Evolutionary conservation across 2,888 invertebrate species (phyloP).

Genomic region (Drosophila subsilvestris): DNA sequence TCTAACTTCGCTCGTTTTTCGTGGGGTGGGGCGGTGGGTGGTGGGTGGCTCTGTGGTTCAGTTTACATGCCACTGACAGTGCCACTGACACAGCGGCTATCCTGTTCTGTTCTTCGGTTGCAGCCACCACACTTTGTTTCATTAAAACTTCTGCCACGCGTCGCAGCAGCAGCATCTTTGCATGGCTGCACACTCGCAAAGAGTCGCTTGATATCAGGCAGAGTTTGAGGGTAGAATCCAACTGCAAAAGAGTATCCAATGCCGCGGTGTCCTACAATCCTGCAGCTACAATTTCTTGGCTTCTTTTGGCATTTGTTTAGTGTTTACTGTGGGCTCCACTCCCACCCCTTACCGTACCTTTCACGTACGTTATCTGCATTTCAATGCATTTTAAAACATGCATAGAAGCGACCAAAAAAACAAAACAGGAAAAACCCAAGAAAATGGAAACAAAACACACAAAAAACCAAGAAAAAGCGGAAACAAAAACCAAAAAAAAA

Average conservation of each 20-base stretch:
- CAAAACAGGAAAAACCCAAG: slow-evolving; percentile 8
- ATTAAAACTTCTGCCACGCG: slow-evolving; percentile 72
- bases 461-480: slow-evolving; percentile 10
- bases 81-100: neutral
- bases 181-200: neutral
- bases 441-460: too few relatives aligned
- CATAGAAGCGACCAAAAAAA: slow-evolving; percentile 32
- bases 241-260: slow-evolving; percentile 34
- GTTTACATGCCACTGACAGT: slow-evolving; percentile 56
- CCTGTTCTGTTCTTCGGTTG: neutral
- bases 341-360: slow-evolving; percentile 7
- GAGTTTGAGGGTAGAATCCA: too few relatives aligned
- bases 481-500: slow-evolving; percentile 9
- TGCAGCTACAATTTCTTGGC: slow-evolving; percentile 56
- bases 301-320: slow-evolving; percentile 68
- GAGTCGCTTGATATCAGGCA: too few relatives aligned
- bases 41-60: slow-evolving; percentile 52
- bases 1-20: slow-evolving; percentile 50
- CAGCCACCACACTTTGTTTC: slow-evolving; percentile 66
- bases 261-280: too few relatives aligned
- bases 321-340: slow-evolving; percentile 43
- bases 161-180: slow-evolving; percentile 15
- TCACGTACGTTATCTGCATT: slow-evolving; percentile 56
- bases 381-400: slow-evolving; percentile 67
- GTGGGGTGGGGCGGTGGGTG: neutral